Base-by-base conservation (phyloP, 1,140 invertebrate genomes). In the Drosophila ambigua region DNA sequence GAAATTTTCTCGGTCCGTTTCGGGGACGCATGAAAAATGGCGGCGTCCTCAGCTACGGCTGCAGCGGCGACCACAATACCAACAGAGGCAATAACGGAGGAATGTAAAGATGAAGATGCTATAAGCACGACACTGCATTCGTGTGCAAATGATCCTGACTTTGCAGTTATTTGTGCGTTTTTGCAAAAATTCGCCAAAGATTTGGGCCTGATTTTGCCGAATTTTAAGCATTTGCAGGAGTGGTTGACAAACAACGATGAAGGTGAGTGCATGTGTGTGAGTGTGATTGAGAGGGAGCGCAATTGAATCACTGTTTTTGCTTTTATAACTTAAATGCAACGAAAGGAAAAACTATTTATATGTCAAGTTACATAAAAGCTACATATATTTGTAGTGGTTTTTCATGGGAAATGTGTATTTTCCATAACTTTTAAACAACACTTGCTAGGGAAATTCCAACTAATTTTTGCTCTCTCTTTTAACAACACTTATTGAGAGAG, bases 151-250 rank as follows among this genome's bases (percentile, higher is more conserved):
- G 97, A 98, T 95, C 97, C 97, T 91, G 97, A 98, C 95, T 98
- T 98, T 93, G 97, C 97, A 84, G 95, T 98, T 92, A 97, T 98
- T 92, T 98, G 97, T 93, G 97, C 97, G 65, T 98, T 98, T 93
- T 93, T 98, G 54, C 95, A 97, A 92, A 95, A 96, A 93, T 98
- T 98, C 92, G 96, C 96, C 41, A 94, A 95, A 92, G 93, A 94
- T 91, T 95, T 97, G 91, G 96, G 96, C 62, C 93, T 98, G 72
- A 93, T 94, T 52, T 93, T 95, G 88, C 95, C 96, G 73, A 95
- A 95, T 82, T 95, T 98, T 93, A 92, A 94, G 60, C 95, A 97
- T 91, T 94, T 99, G 60, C 96, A 98, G 92, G 94, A 96, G 91
- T 96, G 97, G 95, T 93, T 98, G 58, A 97, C 98, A 91, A 96